A percentile compares a stretch with the other conserved stretches of the same genome.
These are phyloP conservation scores for Muntiacus muntjak DNA, from an alignment of 2,113 vertebrate species.

Conservation along the genomic window DNA sequence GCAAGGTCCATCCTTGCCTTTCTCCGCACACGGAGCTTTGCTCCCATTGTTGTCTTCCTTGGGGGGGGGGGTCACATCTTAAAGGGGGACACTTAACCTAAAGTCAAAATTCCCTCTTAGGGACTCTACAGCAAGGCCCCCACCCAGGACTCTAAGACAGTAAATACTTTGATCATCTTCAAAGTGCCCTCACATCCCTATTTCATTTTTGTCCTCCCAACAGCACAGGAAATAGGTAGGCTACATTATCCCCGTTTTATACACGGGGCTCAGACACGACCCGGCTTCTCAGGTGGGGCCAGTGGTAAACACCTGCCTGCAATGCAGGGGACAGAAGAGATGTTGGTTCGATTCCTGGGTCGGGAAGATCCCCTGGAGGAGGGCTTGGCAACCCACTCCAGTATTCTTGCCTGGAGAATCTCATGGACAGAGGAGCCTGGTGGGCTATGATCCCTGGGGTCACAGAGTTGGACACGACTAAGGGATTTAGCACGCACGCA, in stretches of 20 bases:
- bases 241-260: neutral
- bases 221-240: neutral
- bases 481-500: accelerated
- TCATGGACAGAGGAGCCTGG: neutral
- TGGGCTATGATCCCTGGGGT: neutral
- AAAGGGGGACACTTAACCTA: neutral
- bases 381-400: neutral
- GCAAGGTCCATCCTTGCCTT: neutral
- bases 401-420: neutral
- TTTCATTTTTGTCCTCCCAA: neutral
- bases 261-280: neutral
- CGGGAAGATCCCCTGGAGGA: neutral
- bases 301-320: neutral
- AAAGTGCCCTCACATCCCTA: neutral
- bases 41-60: neutral
- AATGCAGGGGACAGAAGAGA: neutral
- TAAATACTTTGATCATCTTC: neutral
- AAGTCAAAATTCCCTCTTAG: neutral
- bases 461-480: neutral
- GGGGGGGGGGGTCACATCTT: too few relatives aligned
- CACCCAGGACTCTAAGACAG: neutral
- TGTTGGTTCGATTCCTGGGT: neutral
- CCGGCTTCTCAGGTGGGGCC: neutral
- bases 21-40: neutral
- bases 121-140: neutral